Base-by-base conservation (phyloP, 1,140 invertebrate species). In the Caerostris extrusa region DNA sequence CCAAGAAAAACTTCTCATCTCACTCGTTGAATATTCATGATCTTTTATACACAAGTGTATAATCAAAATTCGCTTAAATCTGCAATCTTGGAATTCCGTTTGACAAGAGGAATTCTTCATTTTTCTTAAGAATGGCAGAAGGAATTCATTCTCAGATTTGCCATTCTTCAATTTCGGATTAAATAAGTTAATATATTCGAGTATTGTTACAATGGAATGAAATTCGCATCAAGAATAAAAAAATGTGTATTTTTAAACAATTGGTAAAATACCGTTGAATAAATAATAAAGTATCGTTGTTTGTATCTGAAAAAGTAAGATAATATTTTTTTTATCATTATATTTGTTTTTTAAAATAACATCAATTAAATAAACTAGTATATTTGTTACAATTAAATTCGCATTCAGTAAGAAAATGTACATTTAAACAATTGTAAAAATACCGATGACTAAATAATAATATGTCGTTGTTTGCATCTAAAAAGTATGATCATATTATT, bases 21-120 rank as follows among this genome's bases (percentile, higher is more conserved):
- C 12, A 77, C 34, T 77, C 71, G 8, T 77, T 77, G 50, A 77
- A 77, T 77, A 77, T 77, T 34, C 71, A 77, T 77, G 71, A 77
- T 77, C 14, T 64, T 17, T 77, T 77, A 77, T 77, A 12, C 71
- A 50, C 50, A 8, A 77, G 71, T 50, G 71, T 50, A 50, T 77
- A 77, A 77, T 77, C 71, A 77, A 53, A 77, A 77, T 50, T 77
- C 71, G 71, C 14, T 77, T 77, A 77, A 53, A 77, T 53, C 71
- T 77, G 6, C 34, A 77, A 77, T 50, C 12, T 12, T 7, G 53
- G 71, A 50, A 77, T 77, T 50, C 34, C 53, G 71, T 77, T 77
- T 77, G 71, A 77, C 71, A 77, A 77, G 71, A 77, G 53, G 71
- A 50, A 77, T 77, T 12, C 50, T 19, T 77, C 71, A 53, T 77